These are phyloP conservation scores for Mormyrops attenuatus DNA, from an alignment of 2,797 vertebrate genomes.

Conservation along the genomic window DNA sequence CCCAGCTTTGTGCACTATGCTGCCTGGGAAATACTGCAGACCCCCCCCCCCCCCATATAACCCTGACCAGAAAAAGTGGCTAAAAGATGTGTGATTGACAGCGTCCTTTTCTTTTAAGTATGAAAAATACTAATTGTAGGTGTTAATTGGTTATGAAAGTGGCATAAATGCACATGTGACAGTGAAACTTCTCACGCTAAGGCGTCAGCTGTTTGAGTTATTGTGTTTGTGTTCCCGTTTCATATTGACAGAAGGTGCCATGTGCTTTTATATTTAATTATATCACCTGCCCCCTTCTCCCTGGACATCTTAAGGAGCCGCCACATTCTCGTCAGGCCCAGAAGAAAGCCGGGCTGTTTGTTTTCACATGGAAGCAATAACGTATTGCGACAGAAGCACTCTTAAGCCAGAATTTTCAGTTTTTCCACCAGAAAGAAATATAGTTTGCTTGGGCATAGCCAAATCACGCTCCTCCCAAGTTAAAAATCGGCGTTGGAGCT, in stretches of 20 bases:
- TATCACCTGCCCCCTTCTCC: neutral
- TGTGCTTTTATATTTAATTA: neutral
- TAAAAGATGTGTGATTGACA: neutral
- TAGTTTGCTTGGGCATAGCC: neutral
- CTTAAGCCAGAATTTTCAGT: neutral
- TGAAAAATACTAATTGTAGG: neutral
- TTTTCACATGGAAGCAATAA: slow-evolving; percentile 17
- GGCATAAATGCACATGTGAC: neutral
- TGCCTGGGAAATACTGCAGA: neutral
- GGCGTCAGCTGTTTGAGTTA: neutral
- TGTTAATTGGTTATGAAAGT: neutral
- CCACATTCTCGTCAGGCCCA: neutral
- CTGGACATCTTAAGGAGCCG: neutral
- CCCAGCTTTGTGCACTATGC: neutral
- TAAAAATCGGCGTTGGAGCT: neutral
- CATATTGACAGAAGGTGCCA: neutral
- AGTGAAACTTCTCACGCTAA: neutral
- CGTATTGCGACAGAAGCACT: slow-evolving; percentile 4
- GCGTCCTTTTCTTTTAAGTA: neutral
- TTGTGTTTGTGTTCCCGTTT: neutral
- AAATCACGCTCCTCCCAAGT: neutral
- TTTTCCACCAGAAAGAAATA: neutral
- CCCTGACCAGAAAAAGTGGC: neutral
- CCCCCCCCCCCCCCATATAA: neutral
- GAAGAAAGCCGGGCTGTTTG: neutral